A percentile compares a stretch with the other conserved stretches of the same genome.
These are phyloP conservation scores for Okamejei kenojei DNA, from an alignment of 2,797 vertebrate genomes.

Conservation along the genomic window DNA sequence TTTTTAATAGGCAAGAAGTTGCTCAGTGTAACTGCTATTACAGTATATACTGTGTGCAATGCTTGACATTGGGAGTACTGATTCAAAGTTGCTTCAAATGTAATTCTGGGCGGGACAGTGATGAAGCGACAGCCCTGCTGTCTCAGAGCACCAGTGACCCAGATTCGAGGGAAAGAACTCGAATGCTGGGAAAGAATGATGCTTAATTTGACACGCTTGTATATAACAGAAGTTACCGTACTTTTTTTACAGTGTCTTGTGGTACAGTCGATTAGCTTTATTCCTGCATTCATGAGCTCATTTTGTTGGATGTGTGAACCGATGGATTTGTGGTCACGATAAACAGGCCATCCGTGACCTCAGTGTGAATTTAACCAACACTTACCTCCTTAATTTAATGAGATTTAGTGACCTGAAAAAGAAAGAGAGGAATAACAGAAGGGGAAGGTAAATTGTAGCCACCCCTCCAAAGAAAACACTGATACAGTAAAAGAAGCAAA, in stretches of 20 bases:
- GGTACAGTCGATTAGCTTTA: too few relatives aligned
- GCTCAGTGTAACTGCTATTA: background rate
- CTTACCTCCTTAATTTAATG: background rate
- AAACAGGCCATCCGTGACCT: background rate
- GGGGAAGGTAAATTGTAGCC: background rate
- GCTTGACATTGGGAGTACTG: background rate
- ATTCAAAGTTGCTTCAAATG: background rate
- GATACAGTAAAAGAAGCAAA: background rate
- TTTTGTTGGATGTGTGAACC: background rate
- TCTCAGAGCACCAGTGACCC: too few relatives aligned
- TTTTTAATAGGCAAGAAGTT: background rate
- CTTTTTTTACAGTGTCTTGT: background rate
- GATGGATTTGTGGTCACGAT: too few relatives aligned
- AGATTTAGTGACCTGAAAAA: background rate
- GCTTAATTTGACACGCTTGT: background rate
- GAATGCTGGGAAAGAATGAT: background rate
- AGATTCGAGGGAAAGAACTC: too few relatives aligned
- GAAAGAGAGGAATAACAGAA: background rate
- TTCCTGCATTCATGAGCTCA: too few relatives aligned
- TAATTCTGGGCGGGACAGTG: too few relatives aligned
- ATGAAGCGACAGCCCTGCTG: too few relatives aligned
- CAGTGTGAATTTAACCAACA: background rate
- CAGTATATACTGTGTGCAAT: background rate
- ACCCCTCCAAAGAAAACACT: too few relatives aligned
- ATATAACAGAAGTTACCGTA: background rate